A percentile compares a stretch with the other conserved stretches of the same genome.
Conservation (phyloP, 1,140 invertebrate species). For the Cydia fagiglandana region DNA sequence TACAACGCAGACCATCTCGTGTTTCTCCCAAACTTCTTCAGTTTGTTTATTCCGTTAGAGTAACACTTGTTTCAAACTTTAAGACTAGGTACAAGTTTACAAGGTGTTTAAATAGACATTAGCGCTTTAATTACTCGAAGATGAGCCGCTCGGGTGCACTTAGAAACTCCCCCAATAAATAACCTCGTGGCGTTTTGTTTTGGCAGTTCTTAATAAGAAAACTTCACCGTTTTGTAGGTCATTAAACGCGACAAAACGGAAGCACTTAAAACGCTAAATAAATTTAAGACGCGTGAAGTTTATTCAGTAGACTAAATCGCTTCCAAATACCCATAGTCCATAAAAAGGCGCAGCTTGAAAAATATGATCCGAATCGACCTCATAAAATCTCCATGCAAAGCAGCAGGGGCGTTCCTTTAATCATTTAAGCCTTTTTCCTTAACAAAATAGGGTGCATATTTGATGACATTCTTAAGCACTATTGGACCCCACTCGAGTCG, state of each 20-base stretch:
- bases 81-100: constrained; percentile 20
- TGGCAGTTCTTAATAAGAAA: constrained; percentile 31
- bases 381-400: constrained; percentile 19
- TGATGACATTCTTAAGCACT: constrained; percentile 18
- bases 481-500: constrained; percentile 38
- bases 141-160: constrained; percentile 26
- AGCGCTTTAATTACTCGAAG: constrained; percentile 25
- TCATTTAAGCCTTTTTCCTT: constrained; percentile 25
- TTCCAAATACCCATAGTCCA: constrained; percentile 26
- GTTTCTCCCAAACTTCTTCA: constrained; percentile 3
- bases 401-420: constrained; percentile 12
- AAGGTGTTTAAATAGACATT: constrained; percentile 31
- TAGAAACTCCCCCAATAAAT: constrained; percentile 18
- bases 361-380: constrained; percentile 30
- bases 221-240: constrained; percentile 20
- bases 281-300: constrained; percentile 8
- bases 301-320: constrained; percentile 11
- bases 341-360: constrained; percentile 28
- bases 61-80: neutral
- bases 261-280: constrained; percentile 3
- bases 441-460: constrained; percentile 33
- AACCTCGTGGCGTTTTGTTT: constrained; percentile 20
- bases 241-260: constrained; percentile 20
- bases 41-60: constrained; percentile 3
- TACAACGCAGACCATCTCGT: neutral